A percentile compares a stretch with the other conserved stretches of the same genome.
These are phyloP conservation scores for Neotoma lepida DNA, from an alignment of 2,113 vertebrate species.

Conservation along the genomic window DNA sequence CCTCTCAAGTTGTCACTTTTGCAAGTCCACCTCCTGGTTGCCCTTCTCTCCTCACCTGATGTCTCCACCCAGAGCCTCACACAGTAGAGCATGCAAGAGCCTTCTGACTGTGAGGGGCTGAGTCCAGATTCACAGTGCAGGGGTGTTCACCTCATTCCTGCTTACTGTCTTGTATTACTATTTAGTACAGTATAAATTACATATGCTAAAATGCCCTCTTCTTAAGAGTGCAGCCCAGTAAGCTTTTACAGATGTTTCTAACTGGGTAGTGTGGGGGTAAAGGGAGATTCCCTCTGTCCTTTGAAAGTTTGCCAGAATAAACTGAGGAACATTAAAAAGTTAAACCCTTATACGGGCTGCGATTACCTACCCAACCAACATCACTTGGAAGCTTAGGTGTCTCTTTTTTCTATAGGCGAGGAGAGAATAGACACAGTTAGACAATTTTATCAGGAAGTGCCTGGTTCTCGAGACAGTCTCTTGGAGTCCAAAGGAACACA, in stretches of 20 bases:
- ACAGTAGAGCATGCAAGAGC: not conserved
- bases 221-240: not conserved
- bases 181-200: not conserved
- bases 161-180: not conserved
- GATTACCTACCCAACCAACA: not conserved
- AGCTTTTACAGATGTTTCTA: not conserved
- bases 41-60: not conserved
- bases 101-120: not conserved
- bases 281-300: not conserved
- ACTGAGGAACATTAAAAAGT: not conserved
- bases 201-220: not conserved
- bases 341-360: not conserved
- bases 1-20: not conserved
- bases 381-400: not conserved
- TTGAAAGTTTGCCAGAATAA: not conserved
- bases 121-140: not conserved
- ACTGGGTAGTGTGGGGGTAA: not conserved
- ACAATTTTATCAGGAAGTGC: not conserved
- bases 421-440: not conserved
- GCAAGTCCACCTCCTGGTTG: not conserved
- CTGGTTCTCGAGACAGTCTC: not conserved
- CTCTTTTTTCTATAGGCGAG: not conserved
- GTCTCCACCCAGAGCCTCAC: not conserved
- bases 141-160: not conserved
- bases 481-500: not conserved